Evolutionary conservation across 2,888 invertebrate genomes (phyloP), one percentile per base, ranked within the genome.

Genomic region (Zonitis immaculata): DNA sequence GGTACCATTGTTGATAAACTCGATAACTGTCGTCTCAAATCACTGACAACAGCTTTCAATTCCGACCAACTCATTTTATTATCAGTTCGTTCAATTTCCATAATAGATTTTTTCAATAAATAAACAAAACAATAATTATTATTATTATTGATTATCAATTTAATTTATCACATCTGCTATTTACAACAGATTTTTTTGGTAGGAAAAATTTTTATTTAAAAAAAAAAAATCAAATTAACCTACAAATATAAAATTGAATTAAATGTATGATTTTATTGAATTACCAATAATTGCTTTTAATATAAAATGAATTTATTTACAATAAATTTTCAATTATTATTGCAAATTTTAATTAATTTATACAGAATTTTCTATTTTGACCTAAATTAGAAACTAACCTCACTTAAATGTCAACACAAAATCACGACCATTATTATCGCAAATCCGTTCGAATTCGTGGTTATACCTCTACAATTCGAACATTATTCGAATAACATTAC

Each of bases 1-100:
- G 93, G 93, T 16, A 91, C 86, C 81, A 90, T 88, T 1, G 87
- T 86, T 0, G 90, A 90, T 30, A 91, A 77, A 49, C 86, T 84
- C 2, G 89, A 88, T 53, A 93, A 73, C 68, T 89, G 87, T 63
- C 89, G 85, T 11, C 93, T 79, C 62, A 92, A 79, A 69, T 91
- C 91, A 67, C 88, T 87, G 0, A 93, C 91, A 7, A 89, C 87
- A 45, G 84, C 83, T 56, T 89, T 82, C 18, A 91, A 81, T 73
- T 91, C 91, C 1, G 87, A 85, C 93, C 91, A 93, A 48, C 86
- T 82, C 66, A 76, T 64, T 64, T 76, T 76, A 47, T 56, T 64
- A 32, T 66, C 67, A 51, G 55, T 60, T 42, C 60, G 47, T 53
- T 66, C 66, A 48, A 56, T 56, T 53, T 65, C 63, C 64, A 65